Evolutionary conservation across 2,888 invertebrate genomes (phyloP).

Genomic region (Volucella zonaria): DNA sequence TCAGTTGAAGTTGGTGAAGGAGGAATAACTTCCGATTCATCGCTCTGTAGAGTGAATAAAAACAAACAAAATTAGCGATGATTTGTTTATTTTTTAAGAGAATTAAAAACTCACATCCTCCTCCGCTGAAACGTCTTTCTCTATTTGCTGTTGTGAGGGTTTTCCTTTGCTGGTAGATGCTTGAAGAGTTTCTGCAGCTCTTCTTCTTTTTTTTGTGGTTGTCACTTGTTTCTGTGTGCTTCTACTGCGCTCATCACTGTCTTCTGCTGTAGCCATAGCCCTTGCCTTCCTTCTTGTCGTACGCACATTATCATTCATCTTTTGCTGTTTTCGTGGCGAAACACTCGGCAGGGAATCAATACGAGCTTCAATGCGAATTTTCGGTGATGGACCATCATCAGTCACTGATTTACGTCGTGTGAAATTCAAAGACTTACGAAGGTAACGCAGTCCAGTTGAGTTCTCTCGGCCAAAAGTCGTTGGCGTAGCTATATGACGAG

Average conservation of each 20-base stretch:
- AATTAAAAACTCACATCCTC: constrained; percentile 40
- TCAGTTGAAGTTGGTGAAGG: constrained; percentile 77
- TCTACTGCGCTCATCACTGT: constrained; percentile 3
- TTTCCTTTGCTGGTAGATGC: constrained; percentile 24
- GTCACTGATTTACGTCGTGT: constrained; percentile 64
- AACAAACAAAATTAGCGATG: background rate
- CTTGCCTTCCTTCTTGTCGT: constrained; percentile 47
- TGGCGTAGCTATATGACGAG: constrained; percentile 66
- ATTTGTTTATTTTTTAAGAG: no score
- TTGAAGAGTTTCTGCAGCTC: background rate
- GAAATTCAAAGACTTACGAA: constrained; percentile 77
- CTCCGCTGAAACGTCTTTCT: background rate
- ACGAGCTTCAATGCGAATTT: constrained; percentile 77
- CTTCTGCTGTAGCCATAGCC: constrained; percentile 11
- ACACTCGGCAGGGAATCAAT: constrained; percentile 75
- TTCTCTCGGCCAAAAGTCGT: constrained; percentile 78
- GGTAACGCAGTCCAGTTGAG: constrained; percentile 75
- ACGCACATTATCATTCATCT: constrained; percentile 25
- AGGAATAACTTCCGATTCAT: constrained; percentile 78
- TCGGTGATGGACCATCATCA: constrained; percentile 72
- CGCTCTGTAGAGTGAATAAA: constrained; percentile 70
- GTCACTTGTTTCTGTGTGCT: constrained; percentile 21
- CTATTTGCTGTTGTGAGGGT: constrained; percentile 5
- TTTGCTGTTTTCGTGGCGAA: constrained; percentile 46
- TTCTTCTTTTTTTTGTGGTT: constrained; percentile 16